These are phyloP conservation scores for Pseudomyrmex concolor DNA, from an alignment of 1,140 invertebrate genomes.

Conservation along the genomic window DNA sequence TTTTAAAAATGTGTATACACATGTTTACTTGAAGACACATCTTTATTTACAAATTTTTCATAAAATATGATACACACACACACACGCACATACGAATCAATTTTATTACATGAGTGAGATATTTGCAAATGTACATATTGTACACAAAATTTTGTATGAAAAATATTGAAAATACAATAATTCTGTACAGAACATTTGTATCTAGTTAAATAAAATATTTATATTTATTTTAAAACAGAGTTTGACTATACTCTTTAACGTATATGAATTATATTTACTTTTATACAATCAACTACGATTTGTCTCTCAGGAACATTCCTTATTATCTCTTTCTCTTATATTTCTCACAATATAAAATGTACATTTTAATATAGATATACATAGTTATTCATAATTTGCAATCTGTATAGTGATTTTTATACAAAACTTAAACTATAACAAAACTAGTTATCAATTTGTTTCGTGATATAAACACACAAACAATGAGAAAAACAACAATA, in stretches of 20 bases:
- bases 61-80: too few species aligned
- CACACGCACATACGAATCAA: too few species aligned
- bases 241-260: too few species aligned
- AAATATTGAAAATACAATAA: neutral
- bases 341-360: constrained; percentile 4
- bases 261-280: neutral
- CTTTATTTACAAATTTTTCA: too few species aligned
- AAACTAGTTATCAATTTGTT: neutral
- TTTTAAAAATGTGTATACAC: too few species aligned
- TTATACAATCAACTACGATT: neutral
- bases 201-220: neutral
- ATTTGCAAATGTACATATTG: neutral
- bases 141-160: neutral
- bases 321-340: neutral
- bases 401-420: constrained; percentile 16
- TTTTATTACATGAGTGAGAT: neutral
- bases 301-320: neutral
- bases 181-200: neutral
- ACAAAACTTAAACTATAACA: constrained; percentile 13
- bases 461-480: constrained; percentile 4
- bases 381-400: neutral
- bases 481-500: constrained; percentile 8
- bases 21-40: too few species aligned
- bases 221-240: neutral
- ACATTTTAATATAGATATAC: neutral